Evolutionary conservation across 2,888 invertebrate species (phyloP).

Genomic region (Brenthis ino): DNA sequence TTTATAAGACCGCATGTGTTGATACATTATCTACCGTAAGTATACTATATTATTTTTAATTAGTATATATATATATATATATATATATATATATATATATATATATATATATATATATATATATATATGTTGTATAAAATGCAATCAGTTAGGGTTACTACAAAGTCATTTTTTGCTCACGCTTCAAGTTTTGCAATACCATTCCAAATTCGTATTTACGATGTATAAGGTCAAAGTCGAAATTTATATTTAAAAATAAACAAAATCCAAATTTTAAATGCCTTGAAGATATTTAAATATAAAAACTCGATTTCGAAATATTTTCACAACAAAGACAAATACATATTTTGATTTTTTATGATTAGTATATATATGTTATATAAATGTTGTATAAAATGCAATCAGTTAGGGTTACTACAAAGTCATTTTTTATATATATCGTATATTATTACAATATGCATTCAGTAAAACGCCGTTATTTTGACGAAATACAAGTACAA

Average conservation of each 20-base stretch:
- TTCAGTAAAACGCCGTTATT: no score
- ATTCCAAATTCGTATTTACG: constrained; percentile 16
- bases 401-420: no score
- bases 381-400: no score
- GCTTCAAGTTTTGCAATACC: background rate
- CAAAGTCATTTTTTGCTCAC: constrained; percentile 26
- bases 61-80: background rate
- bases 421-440: no score
- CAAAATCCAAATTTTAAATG: constrained; percentile 21
- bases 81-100: no score
- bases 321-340: background rate
- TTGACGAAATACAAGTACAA: no score
- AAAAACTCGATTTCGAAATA: constrained; percentile 14
- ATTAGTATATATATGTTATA: no score
- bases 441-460: no score
- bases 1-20: no score
- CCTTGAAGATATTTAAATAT: constrained; percentile 26
- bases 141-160: constrained; percentile 21
- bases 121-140: constrained; percentile 11
- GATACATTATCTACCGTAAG: no score
- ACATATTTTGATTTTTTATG: no score
- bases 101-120: no score
- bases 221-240: constrained; percentile 10
- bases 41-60: background rate
- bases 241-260: constrained; percentile 11